Evolutionary conservation across 2,113 vertebrate genomes (phyloP), one percentile per base, ranked within the genome.

Genomic region (Acrocephalus kingi): DNA sequence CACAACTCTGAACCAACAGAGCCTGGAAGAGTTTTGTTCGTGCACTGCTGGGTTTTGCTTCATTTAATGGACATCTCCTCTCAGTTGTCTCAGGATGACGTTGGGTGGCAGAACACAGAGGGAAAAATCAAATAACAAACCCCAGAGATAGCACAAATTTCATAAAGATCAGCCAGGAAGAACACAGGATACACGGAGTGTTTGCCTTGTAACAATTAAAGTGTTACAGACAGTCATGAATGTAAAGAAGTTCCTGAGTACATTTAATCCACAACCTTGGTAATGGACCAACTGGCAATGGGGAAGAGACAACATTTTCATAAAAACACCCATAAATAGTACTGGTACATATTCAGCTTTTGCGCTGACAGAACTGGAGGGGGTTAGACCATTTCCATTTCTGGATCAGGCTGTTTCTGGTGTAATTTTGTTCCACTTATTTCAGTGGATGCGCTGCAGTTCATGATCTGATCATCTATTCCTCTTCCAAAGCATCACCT

Each of bases 401-500:
- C 92, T 94, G 94, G 21, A 93, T 68, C 79, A 64, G 45, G 41
- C 66, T 13, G 2, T 56, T 68, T 61, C 79, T 87, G 43, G 58
- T 35, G 22, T 89, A 79, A 75, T 96, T 96, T 73, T 43, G 25
- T 73, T 77, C 54, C 30, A 18, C 10, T 94, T 79, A 31, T 43
- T 94, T 87, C 71, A 67, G 13, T 20, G 72, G 58, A 76, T 0
- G 0, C 6, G 3, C 62, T 91, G 83, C 37, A 85, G 58, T 20
- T 66, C 71, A 85, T 68, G 84, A n/a, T n/a, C 69, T 52, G 76
- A 86, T 90, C 76, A 88, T 96, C 76, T 96, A 4, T 93, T 96
- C 90, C 76, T 90, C 78, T 97, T 92, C 63, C 84, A 93, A 56
- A 89, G 56, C 41, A 27, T 81, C 93, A 75, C 80, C 85, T 96